A percentile compares a stretch with the other conserved stretches of the same genome.
phyloP scores from a whole-genome alignment of 2,888 invertebrate genomes.

The Odontocerum albicorne region DNA sequence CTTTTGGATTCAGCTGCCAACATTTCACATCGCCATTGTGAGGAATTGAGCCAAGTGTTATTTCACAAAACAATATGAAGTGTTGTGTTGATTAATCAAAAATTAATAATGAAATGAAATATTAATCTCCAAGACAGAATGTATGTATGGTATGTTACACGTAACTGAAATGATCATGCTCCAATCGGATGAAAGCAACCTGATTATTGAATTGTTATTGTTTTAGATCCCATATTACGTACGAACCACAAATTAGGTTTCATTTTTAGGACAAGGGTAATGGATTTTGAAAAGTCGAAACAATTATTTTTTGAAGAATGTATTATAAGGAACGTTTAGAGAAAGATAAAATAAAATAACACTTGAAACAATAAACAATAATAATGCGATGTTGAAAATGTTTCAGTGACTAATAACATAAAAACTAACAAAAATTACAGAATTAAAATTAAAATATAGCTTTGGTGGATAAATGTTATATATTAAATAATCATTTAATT shows the following conservation, averaged over 20 bases:
- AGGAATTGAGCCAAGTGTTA: slow-evolving; percentile 30
- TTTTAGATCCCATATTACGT: slow-evolving; percentile 25
- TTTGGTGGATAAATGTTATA: too few species aligned
- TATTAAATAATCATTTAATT: too few species aligned
- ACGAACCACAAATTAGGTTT: slow-evolving; percentile 18
- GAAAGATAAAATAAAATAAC: too few species aligned
- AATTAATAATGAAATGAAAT: slow-evolving; percentile 19
- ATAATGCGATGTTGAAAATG: not conserved
- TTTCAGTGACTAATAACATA: too few species aligned
- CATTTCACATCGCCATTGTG: slow-evolving; percentile 25
- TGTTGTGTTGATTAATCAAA: slow-evolving; percentile 16
- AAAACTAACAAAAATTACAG: too few species aligned
- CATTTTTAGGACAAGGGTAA: slow-evolving; percentile 6
- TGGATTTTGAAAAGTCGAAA: too few species aligned
- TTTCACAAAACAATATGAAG: slow-evolving; percentile 23
- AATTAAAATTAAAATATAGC: not conserved
- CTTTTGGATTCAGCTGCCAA: slow-evolving; percentile 25
- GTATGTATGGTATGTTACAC: not conserved
- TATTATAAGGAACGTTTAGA: too few species aligned
- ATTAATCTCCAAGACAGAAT: not conserved
- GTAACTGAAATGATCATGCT: too few species aligned
- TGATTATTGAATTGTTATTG: slow-evolving; percentile 25
- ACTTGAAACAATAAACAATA: not conserved
- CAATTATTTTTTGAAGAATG: too few species aligned
- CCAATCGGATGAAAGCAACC: not conserved